phyloP scores from a whole-genome alignment of 2,797 vertebrate species.

The Lutjanus argentimaculatus region DNA sequence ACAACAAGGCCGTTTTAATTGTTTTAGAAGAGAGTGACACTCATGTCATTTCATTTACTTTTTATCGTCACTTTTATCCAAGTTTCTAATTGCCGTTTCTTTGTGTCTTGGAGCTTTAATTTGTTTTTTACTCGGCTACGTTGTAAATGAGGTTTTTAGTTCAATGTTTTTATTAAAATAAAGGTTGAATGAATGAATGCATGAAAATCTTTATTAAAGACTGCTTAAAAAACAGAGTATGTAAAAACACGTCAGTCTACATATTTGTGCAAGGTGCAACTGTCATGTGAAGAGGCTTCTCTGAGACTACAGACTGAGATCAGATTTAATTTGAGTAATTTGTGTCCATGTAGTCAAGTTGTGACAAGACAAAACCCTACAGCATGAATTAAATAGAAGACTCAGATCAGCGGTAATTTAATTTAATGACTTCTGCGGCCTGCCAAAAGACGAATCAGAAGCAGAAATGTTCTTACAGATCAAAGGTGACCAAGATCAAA shows the following conservation, averaged over 20 bases:
- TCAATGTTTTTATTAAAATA: too few relatives aligned
- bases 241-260: not conserved
- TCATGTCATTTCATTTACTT: too few relatives aligned
- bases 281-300: not conserved
- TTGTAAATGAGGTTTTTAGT: too few relatives aligned
- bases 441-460: slow-evolving; percentile 18
- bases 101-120: too few relatives aligned
- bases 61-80: too few relatives aligned
- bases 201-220: not conserved
- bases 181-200: too few relatives aligned
- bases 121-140: too few relatives aligned
- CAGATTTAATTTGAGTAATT: not conserved
- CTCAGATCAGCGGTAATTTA: slow-evolving; percentile 23
- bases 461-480: slow-evolving; percentile 11
- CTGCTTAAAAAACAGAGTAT: not conserved
- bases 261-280: not conserved
- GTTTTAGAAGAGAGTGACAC: too few relatives aligned
- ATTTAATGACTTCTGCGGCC: slow-evolving; percentile 26
- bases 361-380: slow-evolving; percentile 12
- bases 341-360: slow-evolving; percentile 7
- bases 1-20: too few relatives aligned
- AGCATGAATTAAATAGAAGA: slow-evolving; percentile 1
- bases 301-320: not conserved
- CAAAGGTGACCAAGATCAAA: slow-evolving; percentile 13
- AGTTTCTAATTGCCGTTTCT: too few relatives aligned